Conservation (phyloP, 2,113 vertebrate genomes). For the Lonchura striata region DNA sequence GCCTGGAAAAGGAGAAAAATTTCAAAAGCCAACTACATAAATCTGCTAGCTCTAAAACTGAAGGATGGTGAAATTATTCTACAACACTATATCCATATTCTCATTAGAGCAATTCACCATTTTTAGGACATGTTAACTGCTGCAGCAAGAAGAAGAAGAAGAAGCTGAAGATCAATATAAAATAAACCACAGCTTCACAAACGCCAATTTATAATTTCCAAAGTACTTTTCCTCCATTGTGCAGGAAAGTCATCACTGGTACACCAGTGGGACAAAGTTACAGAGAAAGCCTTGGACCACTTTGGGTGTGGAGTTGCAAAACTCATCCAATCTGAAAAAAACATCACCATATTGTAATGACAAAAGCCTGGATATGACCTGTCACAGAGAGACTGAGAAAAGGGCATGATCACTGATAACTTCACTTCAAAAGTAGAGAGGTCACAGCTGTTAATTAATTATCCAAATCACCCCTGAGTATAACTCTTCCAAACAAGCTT, state of each 20-base stretch:
- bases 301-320: background rate
- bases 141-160: background rate
- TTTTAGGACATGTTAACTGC: constrained; percentile 44
- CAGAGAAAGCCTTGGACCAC: background rate
- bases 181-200: background rate
- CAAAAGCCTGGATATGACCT: background rate
- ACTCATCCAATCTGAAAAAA: background rate
- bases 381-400: background rate
- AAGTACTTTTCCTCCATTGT: background rate
- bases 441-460: background rate
- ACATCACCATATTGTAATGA: background rate
- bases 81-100: background rate
- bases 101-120: constrained; percentile 39
- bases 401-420: background rate
- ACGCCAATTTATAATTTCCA: background rate
- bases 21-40: background rate
- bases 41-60: constrained; percentile 26
- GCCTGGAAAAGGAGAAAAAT: background rate
- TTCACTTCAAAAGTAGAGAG: background rate
- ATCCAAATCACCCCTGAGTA: background rate
- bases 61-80: constrained; percentile 27
- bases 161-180: constrained; percentile 4
- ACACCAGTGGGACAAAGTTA: background rate
- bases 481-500: background rate
- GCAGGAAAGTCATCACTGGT: background rate